Evolutionary conservation across 2,797 vertebrate species (phyloP).

Genomic region (Myotis pilosus): DNA sequence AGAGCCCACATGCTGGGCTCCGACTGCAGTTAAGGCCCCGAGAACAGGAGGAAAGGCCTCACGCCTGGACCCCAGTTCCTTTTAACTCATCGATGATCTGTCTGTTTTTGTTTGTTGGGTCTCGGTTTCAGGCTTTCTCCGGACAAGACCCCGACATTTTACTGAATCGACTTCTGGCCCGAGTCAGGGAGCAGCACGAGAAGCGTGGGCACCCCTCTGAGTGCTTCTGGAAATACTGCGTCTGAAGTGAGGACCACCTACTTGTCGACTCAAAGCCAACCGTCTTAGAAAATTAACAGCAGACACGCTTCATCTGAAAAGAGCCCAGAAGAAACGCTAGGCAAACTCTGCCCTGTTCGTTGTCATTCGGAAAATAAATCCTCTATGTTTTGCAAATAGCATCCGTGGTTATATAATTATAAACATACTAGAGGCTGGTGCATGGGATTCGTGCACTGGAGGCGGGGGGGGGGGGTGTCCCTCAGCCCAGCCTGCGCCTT

Average conservation of each 20-base stretch:
- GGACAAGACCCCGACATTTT: constrained; percentile 70
- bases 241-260: constrained; percentile 68
- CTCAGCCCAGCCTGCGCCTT: too few species aligned
- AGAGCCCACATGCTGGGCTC: not conserved
- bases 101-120: not conserved
- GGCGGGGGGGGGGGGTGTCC: too few species aligned
- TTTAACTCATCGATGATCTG: not conserved
- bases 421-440: not conserved
- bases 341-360: not conserved
- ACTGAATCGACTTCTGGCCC: constrained; percentile 76
- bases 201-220: constrained; percentile 81
- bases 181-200: constrained; percentile 79
- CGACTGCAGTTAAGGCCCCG: accelerated
- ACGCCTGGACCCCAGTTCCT: accelerated
- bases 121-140: constrained; percentile 68
- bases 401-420: not conserved
- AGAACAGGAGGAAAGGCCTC: not conserved
- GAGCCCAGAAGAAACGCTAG: constrained; percentile 21
- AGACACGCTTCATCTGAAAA: constrained; percentile 52
- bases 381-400: constrained; percentile 80
- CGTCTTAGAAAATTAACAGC: constrained; percentile 46
- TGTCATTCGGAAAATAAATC: constrained; percentile 80
- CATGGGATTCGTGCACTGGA: too few species aligned
- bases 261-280: constrained; percentile 59
- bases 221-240: constrained; percentile 89